phyloP scores from a whole-genome alignment of 2,888 invertebrate genomes.

The Heteromyza rotundicornis region DNA sequence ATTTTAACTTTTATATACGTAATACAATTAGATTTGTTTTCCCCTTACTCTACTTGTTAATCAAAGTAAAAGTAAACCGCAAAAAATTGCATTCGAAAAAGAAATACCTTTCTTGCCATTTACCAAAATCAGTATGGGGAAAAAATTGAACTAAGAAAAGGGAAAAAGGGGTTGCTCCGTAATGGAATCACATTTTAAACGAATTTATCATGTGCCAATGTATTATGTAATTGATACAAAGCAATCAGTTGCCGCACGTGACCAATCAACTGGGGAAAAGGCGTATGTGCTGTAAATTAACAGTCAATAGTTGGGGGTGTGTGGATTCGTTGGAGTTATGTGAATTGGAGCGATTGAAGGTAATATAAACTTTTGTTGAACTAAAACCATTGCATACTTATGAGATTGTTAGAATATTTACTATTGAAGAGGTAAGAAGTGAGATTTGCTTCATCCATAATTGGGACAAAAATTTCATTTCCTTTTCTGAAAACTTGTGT shows the following conservation, averaged over 20 bases:
- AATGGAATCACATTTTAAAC: slow-evolving; percentile 20
- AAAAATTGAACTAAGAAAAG: not conserved
- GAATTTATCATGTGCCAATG: slow-evolving; percentile 51
- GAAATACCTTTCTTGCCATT: no score
- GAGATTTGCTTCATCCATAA: no score
- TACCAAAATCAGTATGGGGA: no score
- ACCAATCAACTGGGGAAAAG: slow-evolving; percentile 16
- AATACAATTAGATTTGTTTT: not conserved
- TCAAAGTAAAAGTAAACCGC: no score
- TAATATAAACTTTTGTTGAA: no score
- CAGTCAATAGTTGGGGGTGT: not conserved
- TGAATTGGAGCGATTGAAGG: no score
- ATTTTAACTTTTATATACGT: slow-evolving; percentile 1
- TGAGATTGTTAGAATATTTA: no score
- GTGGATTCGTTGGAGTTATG: not conserved
- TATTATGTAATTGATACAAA: slow-evolving; percentile 57
- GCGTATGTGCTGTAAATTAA: not conserved
- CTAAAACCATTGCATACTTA: no score
- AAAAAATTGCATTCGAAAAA: no score
- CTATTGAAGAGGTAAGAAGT: no score
- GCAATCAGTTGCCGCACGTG: slow-evolving; percentile 38
- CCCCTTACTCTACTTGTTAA: not conserved
- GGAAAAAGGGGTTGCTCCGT: not conserved
- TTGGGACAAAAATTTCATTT: no score
- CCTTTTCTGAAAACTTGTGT: not conserved